phyloP scores from a whole-genome alignment of 2,113 vertebrate genomes.

The Anhinga anhinga region DNA sequence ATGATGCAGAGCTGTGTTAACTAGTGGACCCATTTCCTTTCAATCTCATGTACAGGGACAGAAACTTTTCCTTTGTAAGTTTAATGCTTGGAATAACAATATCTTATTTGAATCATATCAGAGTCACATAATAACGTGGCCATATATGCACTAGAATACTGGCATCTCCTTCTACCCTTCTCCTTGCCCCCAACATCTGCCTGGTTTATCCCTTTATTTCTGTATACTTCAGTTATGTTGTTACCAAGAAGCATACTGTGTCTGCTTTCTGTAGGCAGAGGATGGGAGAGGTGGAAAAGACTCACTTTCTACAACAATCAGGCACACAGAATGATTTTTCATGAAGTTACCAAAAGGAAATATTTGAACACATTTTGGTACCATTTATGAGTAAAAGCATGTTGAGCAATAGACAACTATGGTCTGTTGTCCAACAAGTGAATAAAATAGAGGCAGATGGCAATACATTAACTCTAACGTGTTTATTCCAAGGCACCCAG shows the following conservation, averaged over 20 bases:
- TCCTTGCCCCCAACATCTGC: background rate
- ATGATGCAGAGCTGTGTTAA: background rate
- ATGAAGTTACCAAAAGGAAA: background rate
- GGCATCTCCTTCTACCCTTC: background rate
- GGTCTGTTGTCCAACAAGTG: background rate
- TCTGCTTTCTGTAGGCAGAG: background rate
- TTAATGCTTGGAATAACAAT: background rate
- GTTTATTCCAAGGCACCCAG: background rate
- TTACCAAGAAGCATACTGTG: background rate
- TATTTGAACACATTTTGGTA: background rate
- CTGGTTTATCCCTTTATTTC: background rate
- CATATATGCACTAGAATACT: background rate
- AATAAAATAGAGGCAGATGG: conserved; percentile 9
- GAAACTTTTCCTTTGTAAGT: background rate
- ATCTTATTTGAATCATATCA: background rate
- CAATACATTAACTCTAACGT: background rate
- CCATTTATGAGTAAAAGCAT: background rate
- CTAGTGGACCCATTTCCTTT: background rate
- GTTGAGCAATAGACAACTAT: background rate
- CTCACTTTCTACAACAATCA: background rate
- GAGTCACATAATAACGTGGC: background rate
- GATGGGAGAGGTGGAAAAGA: background rate
- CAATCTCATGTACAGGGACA: background rate
- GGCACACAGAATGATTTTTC: background rate
- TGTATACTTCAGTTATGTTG: background rate